phyloP scores from a whole-genome alignment of 2,888 invertebrate genomes.

The Ectemnius lituratus region DNA sequence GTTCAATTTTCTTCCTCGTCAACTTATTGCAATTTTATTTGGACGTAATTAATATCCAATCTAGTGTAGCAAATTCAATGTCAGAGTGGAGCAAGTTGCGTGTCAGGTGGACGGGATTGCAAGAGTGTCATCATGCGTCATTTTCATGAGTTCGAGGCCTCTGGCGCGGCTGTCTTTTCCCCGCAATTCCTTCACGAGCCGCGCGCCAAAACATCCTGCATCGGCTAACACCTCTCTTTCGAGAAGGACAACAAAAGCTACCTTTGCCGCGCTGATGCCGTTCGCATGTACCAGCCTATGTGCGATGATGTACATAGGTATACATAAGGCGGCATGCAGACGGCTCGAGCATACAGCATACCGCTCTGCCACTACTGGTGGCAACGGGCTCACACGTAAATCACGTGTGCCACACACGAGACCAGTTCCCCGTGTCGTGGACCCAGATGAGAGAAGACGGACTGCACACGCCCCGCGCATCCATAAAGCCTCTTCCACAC shows the following conservation, averaged over 20 bases:
- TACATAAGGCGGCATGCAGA: slow-evolving; percentile 26
- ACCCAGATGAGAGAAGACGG: slow-evolving; percentile 42
- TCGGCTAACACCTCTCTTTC: slow-evolving; percentile 48
- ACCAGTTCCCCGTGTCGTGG: slow-evolving; percentile 31
- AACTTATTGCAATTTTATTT: too few species aligned
- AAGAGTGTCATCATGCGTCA: too few species aligned
- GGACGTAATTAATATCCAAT: too few species aligned
- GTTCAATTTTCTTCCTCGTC: too few species aligned
- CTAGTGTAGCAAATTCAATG: too few species aligned
- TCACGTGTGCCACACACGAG: slow-evolving; percentile 62
- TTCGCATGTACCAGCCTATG: background rate
- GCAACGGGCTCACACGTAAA: slow-evolving; percentile 59
- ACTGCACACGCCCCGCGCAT: too few species aligned
- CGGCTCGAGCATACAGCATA: slow-evolving; percentile 17
- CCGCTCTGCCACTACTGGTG: slow-evolving; percentile 39
- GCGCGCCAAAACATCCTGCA: slow-evolving; percentile 64
- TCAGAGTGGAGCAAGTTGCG: too few species aligned
- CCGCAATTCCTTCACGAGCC: slow-evolving; percentile 64
- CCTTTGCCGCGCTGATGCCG: slow-evolving; percentile 29
- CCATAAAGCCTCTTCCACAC: too few species aligned
- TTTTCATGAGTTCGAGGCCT: background rate
- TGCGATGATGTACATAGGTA: slow-evolving; percentile 12
- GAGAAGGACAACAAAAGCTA: slow-evolving; percentile 46
- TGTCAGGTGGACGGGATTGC: too few species aligned
- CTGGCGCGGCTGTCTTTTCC: slow-evolving; percentile 40